Base-by-base conservation (phyloP, 2,797 vertebrate species). In the Catharus ustulatus region DNA sequence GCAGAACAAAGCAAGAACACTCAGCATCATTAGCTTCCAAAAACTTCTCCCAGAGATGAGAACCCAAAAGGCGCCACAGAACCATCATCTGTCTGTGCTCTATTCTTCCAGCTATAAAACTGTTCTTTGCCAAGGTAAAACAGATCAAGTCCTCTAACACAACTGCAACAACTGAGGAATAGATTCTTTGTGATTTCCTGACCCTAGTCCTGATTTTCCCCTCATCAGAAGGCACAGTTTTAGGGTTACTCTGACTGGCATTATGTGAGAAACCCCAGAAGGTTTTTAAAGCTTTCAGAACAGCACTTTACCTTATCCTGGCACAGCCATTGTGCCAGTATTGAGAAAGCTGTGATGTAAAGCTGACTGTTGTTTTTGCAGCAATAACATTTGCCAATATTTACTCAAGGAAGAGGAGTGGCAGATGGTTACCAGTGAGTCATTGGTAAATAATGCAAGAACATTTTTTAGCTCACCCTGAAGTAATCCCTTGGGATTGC, bases 391-490 rank as follows among this genome's bases (percentile, higher is more conserved):
- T 94, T 95, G 80, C 84, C 93, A 95, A 59, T 90, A 93, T 94
- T 93, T 97, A 94, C 68, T 92, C 52, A 95, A 64, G 63, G 55
- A 94, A 93, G 57, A 92, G 77, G 81, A 82, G 78, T 94, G 93
- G 92, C 92, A 96, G 88, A 94, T 61, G 77, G 83, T 61, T 86
- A 88, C 38, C 57, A 82, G 94, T 92, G 90, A 96, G 75, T 95
- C 87, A 91, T 11, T 48, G 51, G 58, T 80, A 93, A 96, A 95
- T 89, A 89, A 93, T 66, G 54, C n/a, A 62, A 87, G 54, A 86
- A 68, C 11, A 66, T 49, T 90, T 89, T 92, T 91, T 76, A 90
- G 55, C 63, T 90, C 84, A 76, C 79, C 46, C 84, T 68, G 73
- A 84, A 71, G 43, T 22, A 87, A 66, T 62, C 73, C 62, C n/a